Base-by-base conservation (phyloP, 2,888 invertebrate species). In the Agonum fuliginosum region DNA sequence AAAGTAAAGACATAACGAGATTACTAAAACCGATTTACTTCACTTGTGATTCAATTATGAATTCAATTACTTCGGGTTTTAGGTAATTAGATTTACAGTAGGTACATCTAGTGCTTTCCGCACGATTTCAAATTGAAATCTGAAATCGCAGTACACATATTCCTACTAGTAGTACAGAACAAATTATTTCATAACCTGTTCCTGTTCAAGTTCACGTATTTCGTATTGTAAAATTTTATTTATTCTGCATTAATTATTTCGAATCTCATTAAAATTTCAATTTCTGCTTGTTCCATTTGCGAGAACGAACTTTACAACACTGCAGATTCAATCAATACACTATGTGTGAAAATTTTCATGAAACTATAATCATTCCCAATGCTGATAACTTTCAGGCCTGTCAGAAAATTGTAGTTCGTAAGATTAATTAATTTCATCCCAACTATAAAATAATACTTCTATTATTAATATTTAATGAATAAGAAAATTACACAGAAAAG, bases 111-210 rank as follows among this genome's bases (percentile, higher is more conserved):
- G 2, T 10, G n/a, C 37, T 37, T 37, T 1, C 37, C 37, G n/a
- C n/a, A n/a, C 37, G 37, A 37, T 37, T 46, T 46, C 46, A 5
- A 46, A 46, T 46, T 46, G 46, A 46, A 46, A 46, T 46, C 17
- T 46, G 46, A 46, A 46, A 46, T 46, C 17, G 17, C 46, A 46
- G 17, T 8, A 10, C 37, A 37, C 37, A 1, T 34, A 37, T 37
- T n/a, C n/a, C n/a, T n/a, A n/a, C n/a, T n/a, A n/a, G n/a, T n/a
- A n/a, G n/a, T n/a, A 17, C 17, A 6, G 8, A 46, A 46, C 46
- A 17, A 46, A 46, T 46, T 17, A 46, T 46, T 46, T 19, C 19
- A 46, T 46, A 46, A 46, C 17, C 17, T 46, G 3, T 1, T 12
- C n/a, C 8, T 12, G 17, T 17, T 43, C 14, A 43, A 43, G 43